These are phyloP conservation scores for Microtus obscurus DNA, from an alignment of 2,797 vertebrate species.

Conservation along the genomic window DNA sequence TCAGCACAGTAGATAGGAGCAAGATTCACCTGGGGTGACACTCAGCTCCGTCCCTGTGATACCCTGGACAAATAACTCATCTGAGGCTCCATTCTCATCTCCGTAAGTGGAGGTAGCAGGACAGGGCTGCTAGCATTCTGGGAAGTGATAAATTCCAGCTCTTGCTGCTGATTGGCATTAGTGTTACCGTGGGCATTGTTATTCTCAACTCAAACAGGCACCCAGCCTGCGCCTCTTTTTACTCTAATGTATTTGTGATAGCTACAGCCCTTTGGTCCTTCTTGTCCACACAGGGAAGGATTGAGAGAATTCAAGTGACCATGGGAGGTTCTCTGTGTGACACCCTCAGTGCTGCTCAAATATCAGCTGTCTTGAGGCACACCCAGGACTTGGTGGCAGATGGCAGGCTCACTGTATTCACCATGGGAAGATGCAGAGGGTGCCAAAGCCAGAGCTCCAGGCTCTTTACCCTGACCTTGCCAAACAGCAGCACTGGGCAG, in stretches of 20 bases:
- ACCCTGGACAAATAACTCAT: background rate
- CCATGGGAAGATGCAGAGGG: background rate
- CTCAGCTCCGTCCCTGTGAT: background rate
- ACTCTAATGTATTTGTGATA: background rate
- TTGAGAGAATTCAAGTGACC: background rate
- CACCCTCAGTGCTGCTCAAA: background rate
- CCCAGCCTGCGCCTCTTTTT: background rate
- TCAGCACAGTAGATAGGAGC: conserved; percentile 9
- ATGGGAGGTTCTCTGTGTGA: background rate
- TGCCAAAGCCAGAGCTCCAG: background rate
- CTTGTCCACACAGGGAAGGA: background rate
- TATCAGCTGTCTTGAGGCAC: background rate
- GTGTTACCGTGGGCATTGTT: background rate
- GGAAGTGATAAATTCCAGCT: background rate
- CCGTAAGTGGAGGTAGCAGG: background rate
- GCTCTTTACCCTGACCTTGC: background rate
- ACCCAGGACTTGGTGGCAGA: background rate
- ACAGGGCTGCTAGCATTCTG: background rate
- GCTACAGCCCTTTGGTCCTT: background rate
- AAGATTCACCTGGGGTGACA: conserved; percentile 8
- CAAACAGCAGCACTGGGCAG: background rate
- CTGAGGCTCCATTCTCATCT: conserved; percentile 11
- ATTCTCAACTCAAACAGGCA: background rate
- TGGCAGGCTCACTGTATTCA: background rate
- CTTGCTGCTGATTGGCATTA: background rate